Conservation (phyloP, 2,888 invertebrate genomes). For the Microctonus aethiopoides region DNA sequence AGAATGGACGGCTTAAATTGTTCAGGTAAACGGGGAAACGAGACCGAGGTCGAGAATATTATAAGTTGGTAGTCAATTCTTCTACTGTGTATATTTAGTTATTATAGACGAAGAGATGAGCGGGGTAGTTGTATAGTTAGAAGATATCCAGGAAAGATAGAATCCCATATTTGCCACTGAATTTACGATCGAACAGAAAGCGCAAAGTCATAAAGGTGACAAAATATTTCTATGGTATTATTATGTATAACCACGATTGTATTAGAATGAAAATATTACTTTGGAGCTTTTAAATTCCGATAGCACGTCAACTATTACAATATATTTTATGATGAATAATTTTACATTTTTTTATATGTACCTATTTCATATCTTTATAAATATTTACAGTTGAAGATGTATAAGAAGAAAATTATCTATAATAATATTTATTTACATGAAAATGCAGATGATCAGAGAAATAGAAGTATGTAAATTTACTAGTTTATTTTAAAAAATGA, state of each 20-base stretch:
- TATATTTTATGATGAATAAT: neutral
- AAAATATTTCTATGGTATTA: constrained; percentile 61
- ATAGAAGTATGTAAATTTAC: neutral
- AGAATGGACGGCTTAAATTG: constrained; percentile 25
- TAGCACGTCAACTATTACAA: constrained; percentile 9
- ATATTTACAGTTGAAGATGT: neutral
- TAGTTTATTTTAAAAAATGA: constrained; percentile 7
- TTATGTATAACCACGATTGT: constrained; percentile 54
- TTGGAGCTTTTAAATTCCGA: neutral
- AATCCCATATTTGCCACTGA: constrained; percentile 50
- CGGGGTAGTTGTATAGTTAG: neutral
- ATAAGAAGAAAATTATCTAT: neutral
- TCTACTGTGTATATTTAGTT: neutral
- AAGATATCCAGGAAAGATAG: neutral
- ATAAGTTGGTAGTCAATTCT: constrained; percentile 26
- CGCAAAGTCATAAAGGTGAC: constrained; percentile 61
- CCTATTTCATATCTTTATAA: neutral
- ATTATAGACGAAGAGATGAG: neutral
- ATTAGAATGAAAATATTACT: constrained; percentile 24
- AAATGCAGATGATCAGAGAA: too few relatives aligned
- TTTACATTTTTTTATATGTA: neutral
- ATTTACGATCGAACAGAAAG: constrained; percentile 62
- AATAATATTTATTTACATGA: too few relatives aligned
- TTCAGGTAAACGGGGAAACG: constrained; percentile 19
- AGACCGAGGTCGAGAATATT: constrained; percentile 28